phyloP scores from a whole-genome alignment of 2,113 vertebrate species.

The Ageneiosus marmoratus region DNA sequence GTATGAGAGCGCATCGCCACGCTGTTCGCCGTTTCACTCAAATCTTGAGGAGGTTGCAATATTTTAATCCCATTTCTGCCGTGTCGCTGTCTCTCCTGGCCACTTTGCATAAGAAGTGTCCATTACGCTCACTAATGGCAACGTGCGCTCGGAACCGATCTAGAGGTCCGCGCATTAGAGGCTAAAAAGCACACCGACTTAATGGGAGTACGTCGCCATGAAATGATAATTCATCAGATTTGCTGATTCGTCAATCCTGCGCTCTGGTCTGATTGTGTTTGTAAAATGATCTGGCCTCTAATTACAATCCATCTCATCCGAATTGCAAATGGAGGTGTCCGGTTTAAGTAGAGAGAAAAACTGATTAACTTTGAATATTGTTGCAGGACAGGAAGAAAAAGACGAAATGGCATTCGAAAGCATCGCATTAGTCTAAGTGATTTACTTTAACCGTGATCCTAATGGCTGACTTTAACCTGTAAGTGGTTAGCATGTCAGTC shows the following conservation, averaged over 20 bases:
- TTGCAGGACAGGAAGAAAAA: conserved; percentile 37
- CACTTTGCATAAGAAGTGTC: conserved; percentile 61
- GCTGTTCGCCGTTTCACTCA: conserved; percentile 37
- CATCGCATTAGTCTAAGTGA: conserved; percentile 47
- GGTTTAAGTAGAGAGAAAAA: conserved; percentile 67
- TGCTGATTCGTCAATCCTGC: conserved; percentile 76
- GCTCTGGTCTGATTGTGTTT: conserved; percentile 72
- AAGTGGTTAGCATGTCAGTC: too few relatives aligned
- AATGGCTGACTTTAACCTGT: too few relatives aligned
- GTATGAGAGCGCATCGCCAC: conserved; percentile 24
- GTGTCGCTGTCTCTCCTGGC: conserved; percentile 40
- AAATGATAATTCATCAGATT: conserved; percentile 71
- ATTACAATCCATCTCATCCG: conserved; percentile 70
- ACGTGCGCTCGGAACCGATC: conserved; percentile 59
- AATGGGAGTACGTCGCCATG: conserved; percentile 56
- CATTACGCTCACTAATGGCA: conserved; percentile 63
- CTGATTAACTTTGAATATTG: conserved; percentile 69
- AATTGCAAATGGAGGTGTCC: conserved; percentile 75
- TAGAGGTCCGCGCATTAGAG: conserved; percentile 51
- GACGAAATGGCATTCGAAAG: conserved; percentile 34
- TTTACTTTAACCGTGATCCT: conserved; percentile 37
- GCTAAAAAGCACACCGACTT: conserved; percentile 50
- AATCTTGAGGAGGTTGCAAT: conserved; percentile 55
- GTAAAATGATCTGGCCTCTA: conserved; percentile 69
- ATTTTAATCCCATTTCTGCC: conserved; percentile 58